Evolutionary conservation across 1,140 invertebrate genomes (phyloP), one percentile per base, ranked within the genome.

Genomic region (Leptestheria dahalacensis): DNA sequence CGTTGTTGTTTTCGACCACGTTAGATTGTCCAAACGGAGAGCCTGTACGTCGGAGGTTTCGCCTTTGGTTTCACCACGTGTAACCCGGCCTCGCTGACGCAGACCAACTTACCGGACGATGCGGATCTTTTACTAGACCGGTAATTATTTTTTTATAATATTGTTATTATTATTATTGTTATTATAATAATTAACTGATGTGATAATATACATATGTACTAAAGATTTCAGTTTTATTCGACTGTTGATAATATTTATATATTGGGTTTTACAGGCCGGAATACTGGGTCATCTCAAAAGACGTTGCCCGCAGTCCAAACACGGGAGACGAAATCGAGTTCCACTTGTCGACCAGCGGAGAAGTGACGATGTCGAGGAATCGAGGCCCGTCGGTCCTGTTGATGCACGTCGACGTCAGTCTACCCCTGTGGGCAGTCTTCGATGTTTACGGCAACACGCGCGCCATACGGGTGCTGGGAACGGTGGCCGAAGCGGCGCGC

Each of bases 211-310:
- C 1, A n/a, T 15, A 51, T n/a, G n/a, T n/a, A n/a, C n/a, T n/a
- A n/a, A n/a, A n/a, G n/a, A n/a, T n/a, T n/a, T n/a, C n/a, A n/a
- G n/a, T n/a, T n/a, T n/a, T n/a, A n/a, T n/a, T n/a, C n/a, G n/a
- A n/a, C n/a, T n/a, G n/a, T n/a, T n/a, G n/a, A n/a, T n/a, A n/a
- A n/a, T n/a, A n/a, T n/a, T n/a, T n/a, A n/a, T n/a, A n/a, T n/a
- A n/a, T n/a, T n/a, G n/a, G n/a, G n/a, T n/a, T n/a, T n/a, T n/a
- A 25, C 52, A 55, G 53, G n/a, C 87, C 85, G 0, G 93, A 98
- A 67, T 97, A 97, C 70, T 97, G 93, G 93, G 91, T 97, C 1
- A 88, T 97, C 0, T 86, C 86, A 64, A 88, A 94, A 66, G 90
- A 97, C 69, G 88, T 96, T 1, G 90, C 88, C 0, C 82, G 84